These are phyloP conservation scores for Oceanodroma tethys DNA, from an alignment of 2,113 vertebrate species.

Conservation along the genomic window DNA sequence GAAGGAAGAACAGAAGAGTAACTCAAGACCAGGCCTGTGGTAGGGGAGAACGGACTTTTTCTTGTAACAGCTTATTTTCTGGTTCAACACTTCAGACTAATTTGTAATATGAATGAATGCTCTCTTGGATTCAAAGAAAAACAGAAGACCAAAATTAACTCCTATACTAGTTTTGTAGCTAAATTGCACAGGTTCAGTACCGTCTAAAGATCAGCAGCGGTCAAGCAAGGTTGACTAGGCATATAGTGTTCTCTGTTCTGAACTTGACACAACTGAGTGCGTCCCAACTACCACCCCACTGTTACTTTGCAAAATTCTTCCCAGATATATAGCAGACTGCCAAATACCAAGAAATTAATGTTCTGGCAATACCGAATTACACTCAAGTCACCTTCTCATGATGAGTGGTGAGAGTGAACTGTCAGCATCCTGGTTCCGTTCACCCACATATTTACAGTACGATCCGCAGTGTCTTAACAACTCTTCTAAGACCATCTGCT, in stretches of 20 bases:
- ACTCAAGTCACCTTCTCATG: constrained; percentile 12
- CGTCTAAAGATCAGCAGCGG: neutral
- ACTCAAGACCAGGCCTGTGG: neutral
- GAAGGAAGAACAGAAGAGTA: neutral
- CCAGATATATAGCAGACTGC: neutral
- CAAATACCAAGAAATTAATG: neutral
- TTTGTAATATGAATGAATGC: neutral
- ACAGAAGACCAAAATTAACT: neutral
- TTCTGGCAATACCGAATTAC: constrained; percentile 24
- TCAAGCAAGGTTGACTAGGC: neutral
- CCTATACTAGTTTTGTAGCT: neutral
- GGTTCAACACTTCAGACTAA: neutral
- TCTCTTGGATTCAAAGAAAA: neutral
- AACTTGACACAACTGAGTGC: neutral
- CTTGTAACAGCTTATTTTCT: neutral
- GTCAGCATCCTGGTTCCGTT: constrained; percentile 34
- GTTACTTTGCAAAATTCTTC: neutral
- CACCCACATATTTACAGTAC: constrained; percentile 64
- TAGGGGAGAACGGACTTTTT: neutral
- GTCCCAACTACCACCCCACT: neutral
- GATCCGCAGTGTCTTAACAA: constrained; percentile 52
- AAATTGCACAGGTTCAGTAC: neutral
- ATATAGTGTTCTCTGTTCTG: neutral
- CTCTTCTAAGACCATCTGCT: constrained; percentile 59
- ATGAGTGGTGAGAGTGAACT: constrained; percentile 38